Evolutionary conservation across 2,888 invertebrate genomes (phyloP).

Genomic region (Tiliacea citrago): DNA sequence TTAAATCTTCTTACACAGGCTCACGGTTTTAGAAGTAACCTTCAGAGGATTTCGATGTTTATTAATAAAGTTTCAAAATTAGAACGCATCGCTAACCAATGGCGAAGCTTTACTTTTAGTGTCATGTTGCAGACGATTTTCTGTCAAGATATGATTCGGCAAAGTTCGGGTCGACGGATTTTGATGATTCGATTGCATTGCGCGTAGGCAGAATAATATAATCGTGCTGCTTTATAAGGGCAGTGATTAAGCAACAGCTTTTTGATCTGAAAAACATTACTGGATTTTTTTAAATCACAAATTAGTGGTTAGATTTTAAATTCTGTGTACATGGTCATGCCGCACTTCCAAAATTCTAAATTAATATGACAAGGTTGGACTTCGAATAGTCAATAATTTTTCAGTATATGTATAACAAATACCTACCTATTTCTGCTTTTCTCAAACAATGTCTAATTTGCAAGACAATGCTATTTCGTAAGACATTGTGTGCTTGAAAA

Average conservation of each 20-base stretch:
- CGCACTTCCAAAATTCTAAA: background rate
- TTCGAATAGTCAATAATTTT: background rate
- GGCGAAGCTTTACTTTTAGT: constrained; percentile 51
- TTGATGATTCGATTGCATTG: constrained; percentile 37
- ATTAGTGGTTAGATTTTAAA: background rate
- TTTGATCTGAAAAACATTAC: background rate
- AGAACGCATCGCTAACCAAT: constrained; percentile 55
- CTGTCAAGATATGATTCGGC: constrained; percentile 35
- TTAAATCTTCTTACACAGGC: background rate
- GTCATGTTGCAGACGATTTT: constrained; percentile 51
- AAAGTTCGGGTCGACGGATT: constrained; percentile 28
- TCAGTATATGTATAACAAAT: constrained; percentile 15
- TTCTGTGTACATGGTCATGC: background rate
- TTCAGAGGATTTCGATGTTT: constrained; percentile 39
- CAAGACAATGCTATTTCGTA: constrained; percentile 47
- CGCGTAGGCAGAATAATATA: constrained; percentile 43
- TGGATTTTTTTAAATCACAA: background rate
- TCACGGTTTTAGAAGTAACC: constrained; percentile 8
- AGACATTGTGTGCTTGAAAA: constrained; percentile 40
- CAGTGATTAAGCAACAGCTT: constrained; percentile 13
- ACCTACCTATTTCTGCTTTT: background rate
- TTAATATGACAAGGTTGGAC: constrained; percentile 17
- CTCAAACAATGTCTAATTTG: constrained; percentile 37
- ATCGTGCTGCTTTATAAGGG: constrained; percentile 23
- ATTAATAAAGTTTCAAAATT: constrained; percentile 57